A percentile compares a stretch with the other conserved stretches of the same genome.
Conservation (phyloP, 2,797 vertebrate species). For the Danionella dracula region DNA sequence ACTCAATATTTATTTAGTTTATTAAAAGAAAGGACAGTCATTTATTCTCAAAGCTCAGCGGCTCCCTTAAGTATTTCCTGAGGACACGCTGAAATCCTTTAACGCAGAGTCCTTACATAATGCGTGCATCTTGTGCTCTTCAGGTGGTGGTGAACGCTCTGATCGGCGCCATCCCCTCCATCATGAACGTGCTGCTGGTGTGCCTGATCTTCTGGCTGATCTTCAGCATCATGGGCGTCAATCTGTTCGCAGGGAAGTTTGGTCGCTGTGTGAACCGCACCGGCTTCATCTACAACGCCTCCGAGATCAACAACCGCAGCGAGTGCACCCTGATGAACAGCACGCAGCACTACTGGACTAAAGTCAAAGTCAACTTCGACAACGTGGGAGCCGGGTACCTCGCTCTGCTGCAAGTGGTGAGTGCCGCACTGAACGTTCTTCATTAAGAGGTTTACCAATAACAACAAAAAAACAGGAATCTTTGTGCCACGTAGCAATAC, state of each 20-base stretch:
- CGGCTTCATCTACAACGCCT: slow-evolving; percentile 71
- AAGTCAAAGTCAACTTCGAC: slow-evolving; percentile 98
- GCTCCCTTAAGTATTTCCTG: too few relatives aligned
- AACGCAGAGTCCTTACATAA: too few relatives aligned
- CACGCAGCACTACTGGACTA: slow-evolving; percentile 84
- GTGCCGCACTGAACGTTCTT: slow-evolving; percentile 45
- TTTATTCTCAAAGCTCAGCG: too few relatives aligned
- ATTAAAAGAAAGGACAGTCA: too few relatives aligned
- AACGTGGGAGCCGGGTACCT: slow-evolving; percentile 94
- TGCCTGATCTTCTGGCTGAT: slow-evolving; percentile 99
- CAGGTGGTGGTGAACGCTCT: slow-evolving; percentile 97
- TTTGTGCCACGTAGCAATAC: too few relatives aligned
- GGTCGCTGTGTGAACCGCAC: slow-evolving; percentile 88
- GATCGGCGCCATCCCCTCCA: slow-evolving; percentile 95
- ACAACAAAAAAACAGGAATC: too few relatives aligned
- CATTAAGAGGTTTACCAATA: too few relatives aligned
- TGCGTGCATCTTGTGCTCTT: too few relatives aligned
- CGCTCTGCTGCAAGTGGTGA: slow-evolving; percentile 95
- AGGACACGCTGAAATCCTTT: too few relatives aligned
- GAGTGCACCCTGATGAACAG: slow-evolving; percentile 78
- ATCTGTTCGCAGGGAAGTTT: slow-evolving; percentile 94
- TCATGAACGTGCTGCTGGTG: slow-evolving; percentile 97
- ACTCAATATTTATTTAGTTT: too few relatives aligned
- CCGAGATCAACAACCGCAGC: slow-evolving; percentile 81
- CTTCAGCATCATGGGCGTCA: slow-evolving; percentile 99